Percentiles rank a stretch among this genome's conserved stretches.
phyloP scores from a whole-genome alignment of 2,797 vertebrate species.

The Gymnothorax reevesii region DNA sequence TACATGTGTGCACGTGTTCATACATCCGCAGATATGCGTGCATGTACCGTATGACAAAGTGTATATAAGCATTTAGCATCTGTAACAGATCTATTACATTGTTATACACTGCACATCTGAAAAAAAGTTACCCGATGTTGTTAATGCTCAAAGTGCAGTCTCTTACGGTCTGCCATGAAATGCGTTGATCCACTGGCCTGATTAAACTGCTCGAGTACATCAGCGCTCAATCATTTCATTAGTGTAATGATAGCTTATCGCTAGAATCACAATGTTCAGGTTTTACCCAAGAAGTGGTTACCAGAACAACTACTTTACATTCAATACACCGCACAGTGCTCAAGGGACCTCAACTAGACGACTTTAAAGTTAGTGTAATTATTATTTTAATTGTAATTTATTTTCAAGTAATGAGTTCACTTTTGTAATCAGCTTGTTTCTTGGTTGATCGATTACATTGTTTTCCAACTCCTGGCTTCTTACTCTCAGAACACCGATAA shows the following conservation, averaged over 20 bases:
- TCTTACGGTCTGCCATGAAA: background rate
- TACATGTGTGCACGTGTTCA: too few species aligned
- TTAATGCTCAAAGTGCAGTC: background rate
- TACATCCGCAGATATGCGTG: too few species aligned
- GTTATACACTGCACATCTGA: background rate
- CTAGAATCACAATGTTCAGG: background rate
- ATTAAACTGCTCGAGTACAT: background rate
- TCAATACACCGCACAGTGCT: constrained; percentile 27
- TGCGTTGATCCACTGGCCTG: background rate
- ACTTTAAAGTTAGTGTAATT: constrained; percentile 46
- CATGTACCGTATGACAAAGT: too few species aligned
- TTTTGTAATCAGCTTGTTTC: constrained; percentile 50
- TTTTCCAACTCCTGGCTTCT: constrained; percentile 34
- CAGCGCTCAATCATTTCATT: background rate
- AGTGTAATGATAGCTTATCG: background rate
- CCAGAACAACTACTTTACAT: constrained; percentile 13
- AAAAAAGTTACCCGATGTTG: background rate
- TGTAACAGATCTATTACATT: background rate
- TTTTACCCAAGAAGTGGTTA: background rate
- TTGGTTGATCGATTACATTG: constrained; percentile 39
- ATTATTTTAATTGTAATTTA: constrained; percentile 48
- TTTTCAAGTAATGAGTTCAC: constrained; percentile 45
- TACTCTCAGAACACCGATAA: constrained; percentile 33
- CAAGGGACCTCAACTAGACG: constrained; percentile 39
- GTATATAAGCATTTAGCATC: background rate